Base-by-base conservation (phyloP, 2,113 vertebrate genomes). In the Seriola rivoliana region DNA sequence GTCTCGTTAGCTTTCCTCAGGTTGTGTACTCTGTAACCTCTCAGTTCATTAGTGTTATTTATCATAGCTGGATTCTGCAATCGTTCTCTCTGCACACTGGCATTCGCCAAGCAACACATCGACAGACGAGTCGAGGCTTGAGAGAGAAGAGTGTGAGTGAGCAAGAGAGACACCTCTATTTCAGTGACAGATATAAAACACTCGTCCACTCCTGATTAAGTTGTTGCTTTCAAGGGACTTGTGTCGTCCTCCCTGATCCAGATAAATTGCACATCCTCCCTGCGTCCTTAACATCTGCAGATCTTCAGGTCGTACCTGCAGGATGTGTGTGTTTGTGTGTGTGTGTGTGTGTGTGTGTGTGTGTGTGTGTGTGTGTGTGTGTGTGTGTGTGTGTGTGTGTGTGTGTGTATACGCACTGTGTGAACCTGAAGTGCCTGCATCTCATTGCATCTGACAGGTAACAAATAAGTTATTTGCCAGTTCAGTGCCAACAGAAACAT, bases 21-120 rank as follows among this genome's bases (percentile, higher is more conserved):
- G 78, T 85, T 80, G 75, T 88, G 86, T 82, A 60, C 87, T 93
- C 78, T 87, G 78, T 90, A 91, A 92, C 86, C 80, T 92, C 87
- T 91, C 89, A 90, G 92, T 89, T 91, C 92, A 95, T 95, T 92
- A 94, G 84, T 67, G 72, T 89, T 85, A 94, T 93, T 94, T 93
- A 94, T 94, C 93, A 93, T 84, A 64, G 71, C 76, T 66, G 74
- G 87, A 88, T 86, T 92, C 93, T 94, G 93, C 89, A 90, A 79
- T 93, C 87, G 91, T 86, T 94, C 94, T 92, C 85, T 95, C 93
- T 88, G 62, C 93, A 89, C 86, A 85, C 80, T 65, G 52, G 32
- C 81, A 88, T 89, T 86, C 52, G 92, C 95, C 94, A 95, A 94
- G 91, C 85, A 85, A 87, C 90, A 92, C 81, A 93, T 82, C 60